Percentiles rank a stretch among this genome's conserved stretches.
phyloP scores from a whole-genome alignment of 2,888 invertebrate species.

The Drosophila eohydei region DNA sequence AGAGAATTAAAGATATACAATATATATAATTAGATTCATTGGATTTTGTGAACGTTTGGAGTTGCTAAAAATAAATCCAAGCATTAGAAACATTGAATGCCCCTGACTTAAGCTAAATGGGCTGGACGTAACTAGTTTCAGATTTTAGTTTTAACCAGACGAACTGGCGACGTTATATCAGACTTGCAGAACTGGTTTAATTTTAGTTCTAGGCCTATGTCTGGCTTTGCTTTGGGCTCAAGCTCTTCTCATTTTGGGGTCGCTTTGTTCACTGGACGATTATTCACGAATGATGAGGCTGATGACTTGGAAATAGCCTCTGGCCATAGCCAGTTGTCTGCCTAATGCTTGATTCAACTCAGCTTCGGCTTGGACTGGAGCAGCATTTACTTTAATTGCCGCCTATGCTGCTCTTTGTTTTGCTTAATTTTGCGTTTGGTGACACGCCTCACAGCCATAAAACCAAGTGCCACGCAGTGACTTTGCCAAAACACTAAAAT shows the following conservation, averaged over 20 bases:
- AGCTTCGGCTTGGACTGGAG: constrained; percentile 4
- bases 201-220: background rate
- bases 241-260: constrained; percentile 6
- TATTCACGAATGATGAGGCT: constrained; percentile 35
- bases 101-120: constrained; percentile 10
- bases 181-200: constrained; percentile 15
- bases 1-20: constrained; percentile 41
- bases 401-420: constrained; percentile 26
- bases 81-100: constrained; percentile 14
- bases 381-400: constrained; percentile 38
- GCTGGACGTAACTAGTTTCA: constrained; percentile 11
- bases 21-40: constrained; percentile 45
- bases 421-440: constrained; percentile 40
- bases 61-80: constrained; percentile 51
- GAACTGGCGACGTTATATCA: constrained; percentile 47
- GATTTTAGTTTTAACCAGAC: constrained; percentile 41
- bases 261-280: constrained; percentile 24
- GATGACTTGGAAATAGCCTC: constrained; percentile 18
- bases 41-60: constrained; percentile 22
- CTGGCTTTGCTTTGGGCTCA: constrained; percentile 6
- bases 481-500: constrained; percentile 29
- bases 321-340: constrained; percentile 18
- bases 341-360: constrained; percentile 26
- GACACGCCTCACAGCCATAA: constrained; percentile 47
- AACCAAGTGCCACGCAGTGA: constrained; percentile 30